A percentile compares a stretch with the other conserved stretches of the same genome.
phyloP scores from a whole-genome alignment of 2,113 vertebrate species.

The Numida meleagris region DNA sequence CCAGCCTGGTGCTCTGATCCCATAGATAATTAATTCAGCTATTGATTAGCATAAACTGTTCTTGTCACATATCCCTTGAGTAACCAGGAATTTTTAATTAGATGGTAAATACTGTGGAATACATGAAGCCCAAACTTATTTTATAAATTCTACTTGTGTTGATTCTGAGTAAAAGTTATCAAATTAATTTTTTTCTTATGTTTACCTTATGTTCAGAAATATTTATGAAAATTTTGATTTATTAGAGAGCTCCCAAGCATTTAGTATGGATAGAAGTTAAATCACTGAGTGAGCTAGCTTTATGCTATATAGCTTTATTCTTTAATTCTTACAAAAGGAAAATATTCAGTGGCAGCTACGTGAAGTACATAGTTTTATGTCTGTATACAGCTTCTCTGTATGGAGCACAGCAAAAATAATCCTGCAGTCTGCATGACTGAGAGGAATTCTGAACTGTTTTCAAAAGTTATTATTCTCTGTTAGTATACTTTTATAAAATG shows the following conservation, averaged over 20 bases:
- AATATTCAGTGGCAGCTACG: not conserved
- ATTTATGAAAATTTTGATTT: not conserved
- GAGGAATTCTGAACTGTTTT: not conserved
- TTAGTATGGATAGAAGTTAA: not conserved
- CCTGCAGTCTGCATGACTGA: not conserved
- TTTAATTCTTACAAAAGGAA: not conserved
- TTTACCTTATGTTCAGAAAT: not conserved
- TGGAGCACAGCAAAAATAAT: not conserved
- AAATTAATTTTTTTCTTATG: not conserved
- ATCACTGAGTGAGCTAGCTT: not conserved
- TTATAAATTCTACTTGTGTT: not conserved
- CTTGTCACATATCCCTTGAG: not conserved
- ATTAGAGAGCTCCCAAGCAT: not conserved
- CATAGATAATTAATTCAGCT: not conserved
- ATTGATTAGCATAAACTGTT: not conserved
- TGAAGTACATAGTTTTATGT: not conserved
- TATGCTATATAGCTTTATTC: not conserved
- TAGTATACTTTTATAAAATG: not conserved
- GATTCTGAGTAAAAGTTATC: not conserved
- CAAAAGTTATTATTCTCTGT: not conserved
- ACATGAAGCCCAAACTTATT: not conserved
- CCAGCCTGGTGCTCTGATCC: not conserved
- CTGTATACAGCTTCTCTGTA: not conserved
- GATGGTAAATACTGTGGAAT: not conserved
- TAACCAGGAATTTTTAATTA: not conserved